Evolutionary conservation across 2,797 vertebrate species (phyloP), one percentile per base, ranked within the genome.

Genomic region (Chaenodraco wilsoni): DNA sequence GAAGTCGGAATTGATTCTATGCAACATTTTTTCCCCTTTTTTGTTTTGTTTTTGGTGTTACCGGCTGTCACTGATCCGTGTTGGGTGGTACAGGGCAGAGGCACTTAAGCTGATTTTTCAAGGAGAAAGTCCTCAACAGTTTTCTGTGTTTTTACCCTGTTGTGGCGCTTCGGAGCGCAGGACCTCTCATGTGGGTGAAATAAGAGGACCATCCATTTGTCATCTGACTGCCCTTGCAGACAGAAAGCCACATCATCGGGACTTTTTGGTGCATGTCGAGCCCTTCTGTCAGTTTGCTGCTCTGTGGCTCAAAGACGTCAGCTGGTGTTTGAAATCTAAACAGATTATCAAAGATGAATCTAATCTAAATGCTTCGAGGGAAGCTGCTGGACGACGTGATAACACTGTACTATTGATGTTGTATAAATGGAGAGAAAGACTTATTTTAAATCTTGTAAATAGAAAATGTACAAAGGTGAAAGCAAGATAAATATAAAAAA

Each of bases 381-480:
- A 83, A 87, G 83, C 83, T 76, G 86, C 84, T 85, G 84, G 94
- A 95, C 57, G 94, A 96, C 95, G 96, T 96, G 95, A 96, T 86
- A 94, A 94, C 94, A 93, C 96, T 96, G 95, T 97, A 96, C 87
- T 96, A 90, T 96, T 95, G 93, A 96, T 93, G 91, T 93, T 98
- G 96, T 97, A 97, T 96, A 98, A 95, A 97, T 96, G 94, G 93
- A 94, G 90, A 92, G 88, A 93, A 72, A 95, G 88, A 95, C 95
- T 94, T 97, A 97, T 98, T 98, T 98, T 98, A 96, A 98, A 95
- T 95, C 93, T 86, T 99, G 96, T 98, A 99, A 96, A 98, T 98
- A 97, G 88, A 96, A 91, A 91, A 94, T 98, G 95, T 96, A 96
- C 93, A 98, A 97, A 97, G 93, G 74, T 84, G 62, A 92, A 86